Evolutionary conservation across 2,113 vertebrate species (phyloP), one percentile per base, ranked within the genome.

Genomic region (Heloderma charlesbogerti): DNA sequence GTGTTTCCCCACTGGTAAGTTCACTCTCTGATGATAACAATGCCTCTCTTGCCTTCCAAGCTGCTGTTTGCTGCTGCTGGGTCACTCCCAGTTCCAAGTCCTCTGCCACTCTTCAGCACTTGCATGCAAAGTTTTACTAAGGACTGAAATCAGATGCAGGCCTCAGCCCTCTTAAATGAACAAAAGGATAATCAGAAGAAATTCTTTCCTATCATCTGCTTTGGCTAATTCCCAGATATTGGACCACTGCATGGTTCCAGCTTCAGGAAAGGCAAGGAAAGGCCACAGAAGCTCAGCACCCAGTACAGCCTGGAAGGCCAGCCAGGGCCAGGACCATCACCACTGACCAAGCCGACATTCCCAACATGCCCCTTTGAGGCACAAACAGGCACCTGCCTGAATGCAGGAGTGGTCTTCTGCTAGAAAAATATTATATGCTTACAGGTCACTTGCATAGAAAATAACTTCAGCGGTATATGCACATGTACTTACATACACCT

Each of bases 361-460:
- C 13, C 67, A 3, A 29, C 31, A 3, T n/a, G 31, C 31, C 48
- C 15, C 13, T 22, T 31, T 82, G 31, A 13, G 10, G 40, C 37
- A 84, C 37, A 84, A 66, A 84, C 82, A 60, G 34, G 34, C 5
- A 12, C 18, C 40, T 84, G 63, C 25, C 79, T 81, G 51, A 54
- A 25, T 51, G 54, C 79, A 54, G 57, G 48, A 89, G 2, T 48
- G 43, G 40, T 48, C 43, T n/a, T 2, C 45, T 80, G 9, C 25
- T 31, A 54, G 85, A 75, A 0, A 45, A 63, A 79, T 74, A 18
- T 31, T 51, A 0, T 2, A 31, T 82, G 43, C 31, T 51, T 83
- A 25, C 51, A 88, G 8, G 0, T 94, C 88, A 86, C 13, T 12
- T 57, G 4, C n/a, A 84, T 83, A 86, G 87, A 86, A 86, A 69